Percentiles rank a stretch among this genome's conserved stretches.
Conservation (phyloP, 2,113 vertebrate species). For the Hemichromis elongatus region DNA sequence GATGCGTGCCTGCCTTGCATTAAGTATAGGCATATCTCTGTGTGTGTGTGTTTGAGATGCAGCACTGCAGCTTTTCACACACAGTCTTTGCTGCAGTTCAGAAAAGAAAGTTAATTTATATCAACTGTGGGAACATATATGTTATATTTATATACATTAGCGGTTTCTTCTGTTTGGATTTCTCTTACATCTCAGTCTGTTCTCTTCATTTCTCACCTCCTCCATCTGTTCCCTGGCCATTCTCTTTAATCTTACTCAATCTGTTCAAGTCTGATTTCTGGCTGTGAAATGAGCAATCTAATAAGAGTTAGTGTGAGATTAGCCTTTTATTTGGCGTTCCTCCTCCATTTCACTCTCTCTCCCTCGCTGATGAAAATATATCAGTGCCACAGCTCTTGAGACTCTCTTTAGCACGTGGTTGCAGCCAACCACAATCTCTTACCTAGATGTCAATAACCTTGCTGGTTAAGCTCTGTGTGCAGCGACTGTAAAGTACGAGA, state of each 20-base stretch:
- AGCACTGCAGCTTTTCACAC: background rate
- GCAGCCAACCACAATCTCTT: background rate
- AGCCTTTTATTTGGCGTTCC: background rate
- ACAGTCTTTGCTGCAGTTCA: background rate
- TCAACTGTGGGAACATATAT: background rate
- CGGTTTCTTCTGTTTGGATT: background rate
- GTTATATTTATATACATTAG: background rate
- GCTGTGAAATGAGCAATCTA: conserved; percentile 7
- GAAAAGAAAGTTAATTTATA: background rate
- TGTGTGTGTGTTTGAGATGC: background rate
- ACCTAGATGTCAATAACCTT: conserved; percentile 30
- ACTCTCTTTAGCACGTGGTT: background rate
- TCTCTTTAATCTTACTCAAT: background rate
- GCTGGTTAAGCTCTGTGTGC: conserved; percentile 10
- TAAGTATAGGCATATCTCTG: background rate
- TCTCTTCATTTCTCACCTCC: background rate
- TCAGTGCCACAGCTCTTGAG: background rate
- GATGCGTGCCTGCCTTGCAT: background rate
- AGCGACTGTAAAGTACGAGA: conserved; percentile 16
- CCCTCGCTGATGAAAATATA: background rate
- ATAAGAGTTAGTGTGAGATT: background rate
- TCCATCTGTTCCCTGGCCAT: background rate
- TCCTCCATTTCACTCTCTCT: background rate
- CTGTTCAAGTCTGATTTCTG: background rate
- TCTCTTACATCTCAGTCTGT: background rate